A percentile compares a stretch with the other conserved stretches of the same genome.
These are phyloP conservation scores for Helicolenus hilgendorfi DNA, from an alignment of 2,797 vertebrate species.

Conservation along the genomic window DNA sequence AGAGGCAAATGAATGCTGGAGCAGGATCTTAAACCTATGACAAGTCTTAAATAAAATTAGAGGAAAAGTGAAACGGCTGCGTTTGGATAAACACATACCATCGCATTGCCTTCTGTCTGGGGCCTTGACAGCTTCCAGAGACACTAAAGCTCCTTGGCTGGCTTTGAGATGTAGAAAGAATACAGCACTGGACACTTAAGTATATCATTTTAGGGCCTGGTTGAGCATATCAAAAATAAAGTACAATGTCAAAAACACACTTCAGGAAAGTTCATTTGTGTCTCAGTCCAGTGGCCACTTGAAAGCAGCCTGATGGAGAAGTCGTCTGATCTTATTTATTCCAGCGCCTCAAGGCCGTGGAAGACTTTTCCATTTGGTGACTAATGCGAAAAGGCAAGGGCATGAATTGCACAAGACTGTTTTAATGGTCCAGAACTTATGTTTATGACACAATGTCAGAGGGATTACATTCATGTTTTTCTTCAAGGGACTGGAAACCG, in stretches of 20 bases:
- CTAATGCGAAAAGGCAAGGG: constrained; percentile 51
- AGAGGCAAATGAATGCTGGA: constrained; percentile 42
- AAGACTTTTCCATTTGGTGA: constrained; percentile 66
- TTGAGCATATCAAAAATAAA: constrained; percentile 73
- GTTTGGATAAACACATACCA: constrained; percentile 81
- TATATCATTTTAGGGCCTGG: constrained; percentile 69
- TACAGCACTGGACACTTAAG: constrained; percentile 54
- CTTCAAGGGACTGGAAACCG: constrained; percentile 30
- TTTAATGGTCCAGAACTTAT: constrained; percentile 57
- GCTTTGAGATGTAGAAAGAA: constrained; percentile 49
- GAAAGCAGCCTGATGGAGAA: constrained; percentile 43
- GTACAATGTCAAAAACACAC: constrained; percentile 67
- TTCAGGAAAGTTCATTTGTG: constrained; percentile 60
- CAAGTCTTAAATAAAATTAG: constrained; percentile 72
- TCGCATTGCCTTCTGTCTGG: constrained; percentile 66
- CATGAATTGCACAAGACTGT: constrained; percentile 55
- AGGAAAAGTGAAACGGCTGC: constrained; percentile 66
- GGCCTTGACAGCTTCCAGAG: constrained; percentile 79
- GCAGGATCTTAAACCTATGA: constrained; percentile 52
- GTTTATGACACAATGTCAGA: constrained; percentile 69
- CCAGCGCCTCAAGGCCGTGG: constrained; percentile 20
- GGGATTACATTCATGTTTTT: constrained; percentile 51
- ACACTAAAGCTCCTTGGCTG: constrained; percentile 67
- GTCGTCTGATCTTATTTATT: constrained; percentile 54
- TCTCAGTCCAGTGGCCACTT: constrained; percentile 45